phyloP scores from a whole-genome alignment of 2,113 vertebrate genomes.

The Ahaetulla prasina region DNA sequence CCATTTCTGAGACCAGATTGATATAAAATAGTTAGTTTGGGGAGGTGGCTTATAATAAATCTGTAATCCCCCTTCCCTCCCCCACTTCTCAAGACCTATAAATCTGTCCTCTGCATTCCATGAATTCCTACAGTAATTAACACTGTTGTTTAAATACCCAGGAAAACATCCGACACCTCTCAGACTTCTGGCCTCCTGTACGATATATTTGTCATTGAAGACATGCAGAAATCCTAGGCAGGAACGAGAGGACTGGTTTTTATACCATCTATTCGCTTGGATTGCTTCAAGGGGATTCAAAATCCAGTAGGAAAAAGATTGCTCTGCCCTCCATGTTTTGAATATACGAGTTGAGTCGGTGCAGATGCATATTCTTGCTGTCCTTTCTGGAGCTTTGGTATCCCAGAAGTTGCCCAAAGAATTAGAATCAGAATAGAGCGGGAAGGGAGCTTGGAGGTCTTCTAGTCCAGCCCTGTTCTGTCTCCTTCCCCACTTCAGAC shows the following conservation, averaged over 20 bases:
- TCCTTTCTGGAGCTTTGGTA: constrained; percentile 10
- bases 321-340: constrained; percentile 12
- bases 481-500: too few relatives aligned
- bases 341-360: accelerated
- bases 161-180: constrained; percentile 72
- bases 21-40: constrained; percentile 59
- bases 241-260: constrained; percentile 50
- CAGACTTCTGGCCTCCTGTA: constrained; percentile 52
- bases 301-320: constrained; percentile 15
- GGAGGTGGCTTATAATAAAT: constrained; percentile 60
- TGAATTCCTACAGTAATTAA: constrained; percentile 75
- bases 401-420: background rate
- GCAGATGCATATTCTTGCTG: background rate
- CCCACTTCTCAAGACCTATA: constrained; percentile 68
- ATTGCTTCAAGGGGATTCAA: constrained; percentile 53
- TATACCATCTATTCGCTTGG: constrained; percentile 27
- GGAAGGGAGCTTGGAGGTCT: background rate
- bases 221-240: constrained; percentile 42
- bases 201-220: constrained; percentile 62
- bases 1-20: constrained; percentile 63
- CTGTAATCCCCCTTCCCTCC: constrained; percentile 46
- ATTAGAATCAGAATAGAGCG: background rate
- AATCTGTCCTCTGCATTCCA: constrained; percentile 76
- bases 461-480: background rate
- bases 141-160: constrained; percentile 79